These are phyloP conservation scores for Argya squamiceps DNA, from an alignment of 2,797 vertebrate genomes.

Conservation along the genomic window DNA sequence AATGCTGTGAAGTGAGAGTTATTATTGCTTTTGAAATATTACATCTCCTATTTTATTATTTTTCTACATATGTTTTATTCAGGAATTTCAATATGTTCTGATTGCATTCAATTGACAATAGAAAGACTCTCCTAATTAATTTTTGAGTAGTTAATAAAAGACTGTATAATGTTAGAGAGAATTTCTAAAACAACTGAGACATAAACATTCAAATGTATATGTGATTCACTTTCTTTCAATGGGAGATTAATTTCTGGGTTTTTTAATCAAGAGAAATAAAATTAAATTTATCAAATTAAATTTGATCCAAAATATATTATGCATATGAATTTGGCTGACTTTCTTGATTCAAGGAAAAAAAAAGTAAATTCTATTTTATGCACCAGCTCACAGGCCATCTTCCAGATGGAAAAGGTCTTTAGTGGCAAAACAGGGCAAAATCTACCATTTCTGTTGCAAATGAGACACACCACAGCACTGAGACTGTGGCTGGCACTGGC, in stretches of 20 bases:
- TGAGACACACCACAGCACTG: neutral
- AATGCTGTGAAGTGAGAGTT: neutral
- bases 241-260: neutral
- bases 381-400: neutral
- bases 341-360: neutral
- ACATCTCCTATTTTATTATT: neutral
- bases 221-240: neutral
- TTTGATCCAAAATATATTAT: neutral
- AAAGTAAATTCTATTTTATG: neutral
- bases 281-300: neutral
- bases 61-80: neutral
- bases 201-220: neutral
- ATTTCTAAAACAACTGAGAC: neutral
- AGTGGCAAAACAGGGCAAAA: neutral
- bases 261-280: neutral
- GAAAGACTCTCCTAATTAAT: neutral
- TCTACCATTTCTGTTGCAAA: neutral
- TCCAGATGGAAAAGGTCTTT: neutral
- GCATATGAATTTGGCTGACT: neutral
- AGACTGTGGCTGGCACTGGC: neutral
- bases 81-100: neutral
- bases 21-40: neutral
- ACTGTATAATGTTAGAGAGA: neutral
- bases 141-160: conserved; percentile 30
- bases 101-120: neutral